Evolutionary conservation across 2,888 invertebrate species (phyloP).

Genomic region (Drosophila emarginata): DNA sequence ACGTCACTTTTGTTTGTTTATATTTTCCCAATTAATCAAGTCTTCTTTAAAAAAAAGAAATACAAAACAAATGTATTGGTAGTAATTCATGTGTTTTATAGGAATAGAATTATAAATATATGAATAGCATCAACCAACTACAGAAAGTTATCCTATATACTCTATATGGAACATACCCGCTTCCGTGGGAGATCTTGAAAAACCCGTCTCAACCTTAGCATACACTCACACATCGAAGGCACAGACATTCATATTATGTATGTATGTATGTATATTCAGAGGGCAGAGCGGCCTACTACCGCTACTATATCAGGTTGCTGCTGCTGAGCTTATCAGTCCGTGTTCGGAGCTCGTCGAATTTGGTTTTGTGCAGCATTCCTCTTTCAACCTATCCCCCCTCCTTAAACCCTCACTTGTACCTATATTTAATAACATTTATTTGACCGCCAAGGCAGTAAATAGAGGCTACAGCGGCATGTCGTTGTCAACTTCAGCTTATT

Average conservation of each 20-base stretch:
- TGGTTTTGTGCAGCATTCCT: constrained; percentile 36
- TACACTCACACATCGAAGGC: background rate
- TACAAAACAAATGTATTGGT: too few relatives aligned
- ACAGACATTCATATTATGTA: background rate
- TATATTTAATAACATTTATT: constrained; percentile 56
- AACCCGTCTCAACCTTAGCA: constrained; percentile 13
- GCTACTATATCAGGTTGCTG: constrained; percentile 28
- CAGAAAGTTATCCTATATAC: background rate
- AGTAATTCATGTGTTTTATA: background rate
- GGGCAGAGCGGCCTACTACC: background rate
- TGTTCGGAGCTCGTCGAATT: constrained; percentile 33
- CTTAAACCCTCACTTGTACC: background rate
- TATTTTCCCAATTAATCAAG: background rate
- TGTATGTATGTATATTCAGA: background rate
- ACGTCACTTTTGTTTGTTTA: background rate
- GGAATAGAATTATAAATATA: background rate
- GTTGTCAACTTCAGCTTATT: constrained; percentile 82
- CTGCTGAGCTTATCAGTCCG: constrained; percentile 59
- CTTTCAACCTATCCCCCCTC: background rate
- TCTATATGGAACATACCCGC: background rate
- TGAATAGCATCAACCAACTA: background rate
- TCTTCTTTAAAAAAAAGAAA: background rate
- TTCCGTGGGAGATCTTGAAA: constrained; percentile 11
- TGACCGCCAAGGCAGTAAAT: constrained; percentile 53
- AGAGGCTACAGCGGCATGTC: constrained; percentile 56